Evolutionary conservation across 2,888 invertebrate genomes (phyloP), one percentile per base, ranked within the genome.

Genomic region (Amphipyra tragopoginis): DNA sequence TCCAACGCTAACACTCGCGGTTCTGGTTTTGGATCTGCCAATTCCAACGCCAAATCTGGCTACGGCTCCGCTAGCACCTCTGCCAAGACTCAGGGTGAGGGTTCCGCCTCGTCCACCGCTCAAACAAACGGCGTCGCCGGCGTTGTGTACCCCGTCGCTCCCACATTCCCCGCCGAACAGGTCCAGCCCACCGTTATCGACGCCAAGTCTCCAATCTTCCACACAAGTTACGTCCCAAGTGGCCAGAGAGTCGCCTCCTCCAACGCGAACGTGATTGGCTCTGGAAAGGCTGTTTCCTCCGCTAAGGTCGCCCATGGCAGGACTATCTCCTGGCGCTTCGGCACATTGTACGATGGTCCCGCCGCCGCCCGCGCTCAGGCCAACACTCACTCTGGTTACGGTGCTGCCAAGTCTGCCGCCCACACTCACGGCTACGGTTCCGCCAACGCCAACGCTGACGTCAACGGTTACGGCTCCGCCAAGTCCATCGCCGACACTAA

Each of bases 301-400:
- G 89, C 89, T 56, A 88, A 86, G 59, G 61, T 81, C 13, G 61
- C 77, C 54, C 79, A 79, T 9, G 40, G 86, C 48, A 87, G 85
- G 55, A 82, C 84, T 51, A 87, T 90, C 79, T 85, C 86, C 62
- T 93, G 93, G 93, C 90, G 85, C 40, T 93, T 93, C 69, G 93
- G 93, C 11, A 90, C 91, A 26, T 71, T 82, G 1, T 93, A 93
- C 69, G 87, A 86, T 52, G 65, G 65, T 10, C 92, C 91, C n/a
- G 78, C 85, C 9, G 63, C 68, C 49, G 79, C 77, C 2, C 69
- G 69, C 0, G 81, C 85, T 39, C 69, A 76, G 11, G 80, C 84
- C 45, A 70, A 80, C 48, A 67, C 63, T 42, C 6, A 69, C 44
- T 61, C 72, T 43, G 77, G 77, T 21, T 70, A 81, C 49, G 78